These are phyloP conservation scores for Chrysodeixis includens DNA, from an alignment of 2,888 invertebrate genomes.

Conservation along the genomic window DNA sequence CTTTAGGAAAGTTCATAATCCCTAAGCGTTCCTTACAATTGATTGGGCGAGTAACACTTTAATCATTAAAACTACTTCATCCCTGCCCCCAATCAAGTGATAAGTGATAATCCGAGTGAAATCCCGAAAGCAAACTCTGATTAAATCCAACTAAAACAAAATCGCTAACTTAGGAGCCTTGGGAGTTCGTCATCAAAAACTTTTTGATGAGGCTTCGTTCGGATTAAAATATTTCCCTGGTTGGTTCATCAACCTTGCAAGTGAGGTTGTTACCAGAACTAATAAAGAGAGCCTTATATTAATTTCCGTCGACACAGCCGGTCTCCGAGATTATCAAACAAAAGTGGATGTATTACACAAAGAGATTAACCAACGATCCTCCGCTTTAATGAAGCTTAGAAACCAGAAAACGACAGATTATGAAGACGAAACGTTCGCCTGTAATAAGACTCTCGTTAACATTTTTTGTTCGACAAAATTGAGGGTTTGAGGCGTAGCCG, in stretches of 20 bases:
- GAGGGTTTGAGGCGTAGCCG: slow-evolving; percentile 21
- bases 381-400: slow-evolving; percentile 53
- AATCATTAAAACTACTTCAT: slow-evolving; percentile 7
- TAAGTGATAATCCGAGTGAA: slow-evolving; percentile 34
- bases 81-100: slow-evolving; percentile 20
- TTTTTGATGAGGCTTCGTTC: slow-evolving; percentile 53
- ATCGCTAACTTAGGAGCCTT: slow-evolving; percentile 44
- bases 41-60: not conserved
- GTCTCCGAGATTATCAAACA: slow-evolving; percentile 52
- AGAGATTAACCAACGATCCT: slow-evolving; percentile 45
- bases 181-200: slow-evolving; percentile 53
- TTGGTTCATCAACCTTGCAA: slow-evolving; percentile 57
- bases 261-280: slow-evolving; percentile 54
- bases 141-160: slow-evolving; percentile 42
- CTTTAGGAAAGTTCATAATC: not conserved
- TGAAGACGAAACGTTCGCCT: slow-evolving; percentile 22
- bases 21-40: slow-evolving; percentile 9
- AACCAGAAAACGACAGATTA: slow-evolving; percentile 52
- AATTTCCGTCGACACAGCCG: slow-evolving; percentile 50
- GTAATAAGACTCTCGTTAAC: slow-evolving; percentile 39
- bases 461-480: slow-evolving; percentile 37
- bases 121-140: slow-evolving; percentile 37
- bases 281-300: slow-evolving; percentile 54
- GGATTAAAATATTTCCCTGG: slow-evolving; percentile 52
- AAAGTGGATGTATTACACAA: slow-evolving; percentile 53